A percentile compares a stretch with the other conserved stretches of the same genome.
phyloP scores from a whole-genome alignment of 2,888 invertebrate genomes.

The Idaea straminata region DNA sequence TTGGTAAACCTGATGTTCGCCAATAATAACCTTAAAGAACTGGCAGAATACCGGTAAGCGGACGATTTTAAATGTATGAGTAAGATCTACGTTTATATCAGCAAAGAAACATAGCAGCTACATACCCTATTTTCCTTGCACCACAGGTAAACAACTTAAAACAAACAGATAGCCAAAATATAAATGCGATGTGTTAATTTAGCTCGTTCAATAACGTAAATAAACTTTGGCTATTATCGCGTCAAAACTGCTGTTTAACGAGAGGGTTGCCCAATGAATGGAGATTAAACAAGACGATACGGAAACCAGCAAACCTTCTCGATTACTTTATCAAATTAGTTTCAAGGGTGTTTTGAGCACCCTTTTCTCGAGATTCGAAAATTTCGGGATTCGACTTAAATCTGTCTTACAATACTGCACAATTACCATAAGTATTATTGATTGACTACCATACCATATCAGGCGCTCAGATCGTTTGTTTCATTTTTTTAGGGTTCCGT shows the following conservation, averaged over 20 bases:
- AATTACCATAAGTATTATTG: background rate
- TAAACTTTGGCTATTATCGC: constrained; percentile 72
- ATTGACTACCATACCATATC: background rate
- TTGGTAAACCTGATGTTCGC: too few relatives aligned
- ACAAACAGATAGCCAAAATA: constrained; percentile 37
- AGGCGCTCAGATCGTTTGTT: background rate
- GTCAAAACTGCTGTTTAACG: constrained; percentile 72
- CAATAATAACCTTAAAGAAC: too few relatives aligned
- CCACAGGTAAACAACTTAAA: constrained; percentile 7
- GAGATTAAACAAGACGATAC: constrained; percentile 73
- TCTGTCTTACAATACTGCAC: background rate
- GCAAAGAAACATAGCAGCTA: background rate
- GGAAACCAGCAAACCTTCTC: constrained; percentile 58
- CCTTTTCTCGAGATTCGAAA: constrained; percentile 10
- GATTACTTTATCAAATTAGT: constrained; percentile 73
- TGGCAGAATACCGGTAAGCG: too few relatives aligned
- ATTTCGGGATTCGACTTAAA: constrained; percentile 10
- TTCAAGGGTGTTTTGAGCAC: constrained; percentile 38
- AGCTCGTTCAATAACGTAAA: constrained; percentile 59
- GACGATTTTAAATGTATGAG: too few relatives aligned
- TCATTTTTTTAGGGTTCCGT: too few relatives aligned
- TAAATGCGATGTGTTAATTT: constrained; percentile 59
- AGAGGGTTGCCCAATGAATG: constrained; percentile 67
- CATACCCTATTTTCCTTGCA: constrained; percentile 21
- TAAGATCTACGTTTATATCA: background rate